Evolutionary conservation across 2,113 vertebrate genomes (phyloP), one percentile per base, ranked within the genome.

Genomic region (Eublepharis macularius): DNA sequence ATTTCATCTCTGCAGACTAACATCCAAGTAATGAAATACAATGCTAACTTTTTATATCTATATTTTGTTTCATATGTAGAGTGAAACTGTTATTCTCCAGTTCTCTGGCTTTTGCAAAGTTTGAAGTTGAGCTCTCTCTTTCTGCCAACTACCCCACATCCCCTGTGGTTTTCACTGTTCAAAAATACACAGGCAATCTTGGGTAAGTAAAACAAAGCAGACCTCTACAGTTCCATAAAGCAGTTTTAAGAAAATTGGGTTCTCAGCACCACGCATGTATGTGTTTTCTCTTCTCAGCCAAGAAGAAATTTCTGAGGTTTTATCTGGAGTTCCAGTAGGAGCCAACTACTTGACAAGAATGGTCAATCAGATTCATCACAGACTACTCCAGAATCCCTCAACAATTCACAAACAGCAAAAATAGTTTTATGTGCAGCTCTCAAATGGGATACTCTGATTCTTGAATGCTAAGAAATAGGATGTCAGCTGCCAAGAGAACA

Each of bases 31-130:
- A 51, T 78, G 14, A 57, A 41, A 12, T 54, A 49, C 2, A 10
- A 65, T 43, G 39, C 32, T 32, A 65, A 36, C 78, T 34, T 76
- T 83, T 36, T 51, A 2, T 69, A 26, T 73, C 17, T 80, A 11
- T 81, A 39, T 36, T 87, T 87, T 81, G 0, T 80, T 90, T 68
- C 2, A 0, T 54, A 0, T 82, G 12, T 89, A 97, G 97, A 36
- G 86, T 97, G 87, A 95, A 84, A 81, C 94, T 97, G 74, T 84
- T 96, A 74, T 97, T 97, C 92, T 97, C 96, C 49, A 91, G 96
- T 76, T 93, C 85, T 0, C 19, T n/a, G 41, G 94, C 92, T 82
- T 94, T 95, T 91, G 92, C 94, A 0, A 97, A 97, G 80, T 97
- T 97, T 93, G 95, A 96, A 80, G 36, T 97, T 91, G 87, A 84